Conservation (phyloP, 2,888 invertebrate genomes). For the Corbicula japonica region DNA sequence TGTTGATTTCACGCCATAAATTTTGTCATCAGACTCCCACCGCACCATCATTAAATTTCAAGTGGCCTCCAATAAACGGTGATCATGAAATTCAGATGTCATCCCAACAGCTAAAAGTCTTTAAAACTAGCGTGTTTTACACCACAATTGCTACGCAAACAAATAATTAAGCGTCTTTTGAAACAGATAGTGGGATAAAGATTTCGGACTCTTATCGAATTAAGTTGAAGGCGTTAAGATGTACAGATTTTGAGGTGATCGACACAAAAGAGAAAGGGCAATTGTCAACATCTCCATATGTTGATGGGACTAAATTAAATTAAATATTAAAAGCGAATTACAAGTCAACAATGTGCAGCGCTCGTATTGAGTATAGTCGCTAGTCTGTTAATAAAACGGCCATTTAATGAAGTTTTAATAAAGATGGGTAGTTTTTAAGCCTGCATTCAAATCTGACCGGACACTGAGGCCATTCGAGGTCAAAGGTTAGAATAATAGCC, state of each 20-base stretch:
- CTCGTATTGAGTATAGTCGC: not conserved
- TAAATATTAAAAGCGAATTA: slow-evolving; percentile 54
- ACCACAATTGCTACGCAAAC: slow-evolving; percentile 61
- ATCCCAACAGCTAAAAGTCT: slow-evolving; percentile 40
- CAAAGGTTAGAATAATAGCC: not conserved
- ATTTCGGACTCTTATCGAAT: slow-evolving; percentile 39
- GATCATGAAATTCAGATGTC: slow-evolving; percentile 35
- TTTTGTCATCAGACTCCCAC: slow-evolving; percentile 33
- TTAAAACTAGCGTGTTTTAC: slow-evolving; percentile 41
- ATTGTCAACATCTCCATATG: slow-evolving; percentile 66
- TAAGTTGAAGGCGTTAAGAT: slow-evolving; percentile 20
- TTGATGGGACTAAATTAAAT: slow-evolving; percentile 47
- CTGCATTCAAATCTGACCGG: no score
- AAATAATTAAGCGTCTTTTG: slow-evolving; percentile 62
- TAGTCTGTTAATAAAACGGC: slow-evolving; percentile 23
- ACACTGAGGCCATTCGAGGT: not conserved
- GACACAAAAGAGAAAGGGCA: slow-evolving; percentile 24
- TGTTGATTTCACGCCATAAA: slow-evolving; percentile 59
- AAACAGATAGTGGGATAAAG: slow-evolving; percentile 53
- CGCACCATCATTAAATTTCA: slow-evolving; percentile 45
- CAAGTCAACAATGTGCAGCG: slow-evolving; percentile 10
- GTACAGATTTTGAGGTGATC: slow-evolving; percentile 40
- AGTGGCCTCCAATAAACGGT: slow-evolving; percentile 47
- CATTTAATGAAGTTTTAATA: slow-evolving; percentile 26
- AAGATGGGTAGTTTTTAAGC: no score